Base-by-base conservation (phyloP, 2,888 invertebrate genomes). In the Cheilosia impressa region DNA sequence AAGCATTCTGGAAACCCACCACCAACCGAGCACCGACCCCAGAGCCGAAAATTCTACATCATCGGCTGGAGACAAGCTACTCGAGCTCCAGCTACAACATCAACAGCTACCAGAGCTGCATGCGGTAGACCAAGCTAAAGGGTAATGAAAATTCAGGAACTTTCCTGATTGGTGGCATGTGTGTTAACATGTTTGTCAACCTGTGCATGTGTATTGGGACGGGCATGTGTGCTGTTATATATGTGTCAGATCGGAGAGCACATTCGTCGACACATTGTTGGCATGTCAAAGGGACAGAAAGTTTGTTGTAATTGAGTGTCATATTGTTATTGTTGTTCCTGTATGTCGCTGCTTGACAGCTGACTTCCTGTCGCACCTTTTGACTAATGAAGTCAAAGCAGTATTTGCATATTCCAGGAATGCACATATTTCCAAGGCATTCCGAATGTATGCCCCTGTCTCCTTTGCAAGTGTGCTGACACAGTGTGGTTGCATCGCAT, bases 231-330 rank as follows among this genome's bases (percentile, higher is more conserved):
- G 17, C 31, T 27, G 9, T 6, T 24, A 7, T 22, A 0, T 53
- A 43, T 50, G 15, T 24, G 43, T 45, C n/a, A 27, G 78, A 43
- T 68, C 62, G 50, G n/a, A 38, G 52, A 63, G 50, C 45, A 76
- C 71, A 85, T 71, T 80, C 76, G 80, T 85, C 62, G 75, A 80
- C 84, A 85, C 85, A 85, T 80, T 80, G 85, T 72, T 85, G 85
- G 71, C 71, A 81, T 80, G 76, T 85, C 85, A 85, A 85, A 72
- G 78, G 43, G 65, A 80, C 84, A 79, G 85, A 85, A 80, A 81
- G 85, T 76, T 85, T 85, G 85, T 80, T 81, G 85, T 85, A 85
- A 85, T 85, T 85, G 85, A 85, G 85, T 85, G 85, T 81, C 81
- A 80, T 76, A 75, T 68, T 85, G 80, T 80, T 85, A 75, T 85